Base-by-base conservation (phyloP, 92 coral and sea anemone species). In the Epizoanthus scotinus region DNA sequence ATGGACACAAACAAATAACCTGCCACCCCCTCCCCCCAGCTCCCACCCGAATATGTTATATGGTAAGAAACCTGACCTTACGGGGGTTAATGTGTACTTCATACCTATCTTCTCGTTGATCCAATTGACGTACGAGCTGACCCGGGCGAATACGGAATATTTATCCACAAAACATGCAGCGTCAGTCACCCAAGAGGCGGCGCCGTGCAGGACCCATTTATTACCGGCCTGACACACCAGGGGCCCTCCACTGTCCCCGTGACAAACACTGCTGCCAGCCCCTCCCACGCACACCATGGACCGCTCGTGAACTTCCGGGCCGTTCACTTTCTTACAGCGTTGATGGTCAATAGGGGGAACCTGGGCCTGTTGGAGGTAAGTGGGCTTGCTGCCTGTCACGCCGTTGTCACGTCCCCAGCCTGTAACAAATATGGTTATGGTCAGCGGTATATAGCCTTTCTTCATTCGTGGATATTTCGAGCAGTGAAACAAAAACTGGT, bases 351-450 rank as follows among this genome's bases (percentile, higher is more conserved):
- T 36, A 18, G 3, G 67, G 3, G 67, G 67, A 0, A 62, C 67
- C 67, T 62, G 6, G 34, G 67, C 27, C 67, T 62, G 67, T 25
- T 62, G 67, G 3, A 62, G 29, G 17, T 62, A 62, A 18, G 67
- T 62, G 5, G 67, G 67, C 67, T 62, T 62, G 29, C 67, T 60
- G 24, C 64, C 64, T 22, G 64, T 60, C 14, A 60, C 27, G 13
- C 64, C 64, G 64, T 60, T 60, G 26, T 60, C 64, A 6, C 64
- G 64, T 21, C 64, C 64, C 64, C 64, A 60, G 14, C 64, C 64
- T 60, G 26, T 21, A 14, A n/a, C 64, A 26, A 26, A 59, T 22
- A 20, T 60, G 10, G 14, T 20, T 60, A 60, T 24, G 6, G 2
- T 63, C 34, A 47, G 70, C 36, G 0, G 2, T 3, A 2, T 64